Base-by-base conservation (phyloP, 2,888 invertebrate genomes). In the Zhuqinia jingwanae region DNA sequence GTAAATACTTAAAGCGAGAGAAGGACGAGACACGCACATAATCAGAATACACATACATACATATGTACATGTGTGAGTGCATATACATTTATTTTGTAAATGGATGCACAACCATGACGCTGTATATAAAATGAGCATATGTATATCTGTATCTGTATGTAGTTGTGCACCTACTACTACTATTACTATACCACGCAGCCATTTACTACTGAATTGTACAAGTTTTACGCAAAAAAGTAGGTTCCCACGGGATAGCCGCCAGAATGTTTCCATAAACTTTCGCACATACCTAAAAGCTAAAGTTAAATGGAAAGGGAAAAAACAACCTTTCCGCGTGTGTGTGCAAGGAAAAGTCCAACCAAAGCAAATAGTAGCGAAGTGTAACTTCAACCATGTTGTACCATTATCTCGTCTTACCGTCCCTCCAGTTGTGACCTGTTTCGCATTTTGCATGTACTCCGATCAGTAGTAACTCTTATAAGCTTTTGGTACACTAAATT, bases 241-340 rank as follows among this genome's bases (percentile, higher is more conserved):
- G 77, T 79, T 79, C 85, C 85, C 79, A 60, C 50, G 85, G 85
- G 85, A 79, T 73, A 22, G 73, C 85, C 85, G 25, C 85, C 73
- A 85, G 79, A 79, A 75, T 78, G 79, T 79, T 75, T 79, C 36
- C 42, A 30, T 75, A 79, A 79, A 79, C 73, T 70, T 68, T 77
- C 42, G 25, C 53, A 58, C 45, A 36, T 8, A 36, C 36, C 36
- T 36, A 6, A 81, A 42, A 73, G 45, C 70, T 20, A 68, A 45
- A 68, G 68, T n/a, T n/a, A n/a, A n/a, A n/a, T 68, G 25, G 47
- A 70, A 47, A 70, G 70, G 25, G 47, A 47, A n/a, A n/a, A 70
- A 70, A 47, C 47, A 47, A 25, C 25, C 47, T 68, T 68, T n/a
- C n/a, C n/a, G n/a, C n/a, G n/a, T n/a, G n/a, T n/a, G n/a, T n/a